Conservation (phyloP, 2,888 invertebrate genomes). For the Ophioninae sp. region DNA sequence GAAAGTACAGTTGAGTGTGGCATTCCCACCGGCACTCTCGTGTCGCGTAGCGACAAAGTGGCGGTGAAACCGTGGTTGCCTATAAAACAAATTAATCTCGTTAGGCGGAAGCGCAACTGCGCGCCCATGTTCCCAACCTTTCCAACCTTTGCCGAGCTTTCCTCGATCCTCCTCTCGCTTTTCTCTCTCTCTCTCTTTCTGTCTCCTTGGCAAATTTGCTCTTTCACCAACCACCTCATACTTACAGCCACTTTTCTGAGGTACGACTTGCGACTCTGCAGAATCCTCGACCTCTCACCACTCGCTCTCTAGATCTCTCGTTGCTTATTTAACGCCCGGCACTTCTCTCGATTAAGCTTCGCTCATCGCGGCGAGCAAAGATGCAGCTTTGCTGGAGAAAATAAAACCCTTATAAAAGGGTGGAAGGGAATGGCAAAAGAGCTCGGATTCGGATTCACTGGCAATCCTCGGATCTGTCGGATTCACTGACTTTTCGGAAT, state of each 20-base stretch:
- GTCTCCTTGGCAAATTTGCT: not conserved
- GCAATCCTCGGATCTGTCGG: slow-evolving; percentile 42
- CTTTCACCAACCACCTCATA: slow-evolving; percentile 20
- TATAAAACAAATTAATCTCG: slow-evolving; percentile 79
- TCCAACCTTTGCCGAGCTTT: slow-evolving; percentile 69
- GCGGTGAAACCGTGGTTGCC: slow-evolving; percentile 72
- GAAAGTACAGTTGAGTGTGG: slow-evolving; percentile 54
- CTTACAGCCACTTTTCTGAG: slow-evolving; percentile 48
- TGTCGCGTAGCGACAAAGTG: slow-evolving; percentile 70
- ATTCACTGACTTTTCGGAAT: no score
- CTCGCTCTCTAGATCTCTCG: slow-evolving; percentile 33
- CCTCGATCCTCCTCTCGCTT: slow-evolving; percentile 43
- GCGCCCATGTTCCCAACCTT: slow-evolving; percentile 68
- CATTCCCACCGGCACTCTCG: slow-evolving; percentile 73
- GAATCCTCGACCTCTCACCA: slow-evolving; percentile 28
- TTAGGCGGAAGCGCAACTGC: slow-evolving; percentile 73
- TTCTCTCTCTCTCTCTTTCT: not conserved
- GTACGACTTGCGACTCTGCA: slow-evolving; percentile 33
- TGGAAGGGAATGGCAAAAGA: slow-evolving; percentile 13
- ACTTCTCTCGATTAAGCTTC: slow-evolving; percentile 51
- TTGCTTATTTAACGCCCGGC: slow-evolving; percentile 55
- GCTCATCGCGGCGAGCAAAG: slow-evolving; percentile 35
- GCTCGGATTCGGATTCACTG: not conserved
- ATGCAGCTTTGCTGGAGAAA: slow-evolving; percentile 19
- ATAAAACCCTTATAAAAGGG: slow-evolving; percentile 5